phyloP scores from a whole-genome alignment of 2,113 vertebrate species.

The Indri indri region DNA sequence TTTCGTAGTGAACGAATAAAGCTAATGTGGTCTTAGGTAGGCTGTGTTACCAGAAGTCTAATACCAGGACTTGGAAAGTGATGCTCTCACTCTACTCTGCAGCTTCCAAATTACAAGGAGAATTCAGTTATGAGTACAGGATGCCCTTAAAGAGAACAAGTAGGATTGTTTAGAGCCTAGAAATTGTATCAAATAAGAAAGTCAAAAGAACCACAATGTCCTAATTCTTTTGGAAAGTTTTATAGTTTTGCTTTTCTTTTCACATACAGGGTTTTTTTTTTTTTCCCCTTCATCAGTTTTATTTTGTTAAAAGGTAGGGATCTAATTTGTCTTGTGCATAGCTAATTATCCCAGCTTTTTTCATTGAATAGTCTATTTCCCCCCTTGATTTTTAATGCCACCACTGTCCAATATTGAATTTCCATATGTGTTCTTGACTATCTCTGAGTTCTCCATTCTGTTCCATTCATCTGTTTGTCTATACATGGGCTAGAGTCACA shows the following conservation, averaged over 20 bases:
- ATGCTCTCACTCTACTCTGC: not conserved
- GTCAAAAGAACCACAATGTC: constrained; percentile 2
- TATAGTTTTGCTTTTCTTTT: constrained; percentile 52
- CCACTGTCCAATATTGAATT: not conserved
- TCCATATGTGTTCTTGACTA: not conserved
- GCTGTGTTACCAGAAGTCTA: not conserved
- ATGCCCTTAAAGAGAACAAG: not conserved
- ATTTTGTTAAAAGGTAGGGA: not conserved
- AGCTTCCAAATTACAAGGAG: not conserved
- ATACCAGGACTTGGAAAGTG: not conserved
- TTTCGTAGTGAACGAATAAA: not conserved
- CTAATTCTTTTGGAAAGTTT: not conserved
- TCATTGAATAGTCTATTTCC: not conserved
- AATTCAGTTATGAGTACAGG: not conserved
- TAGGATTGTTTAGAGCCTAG: not conserved
- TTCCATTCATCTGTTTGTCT: not conserved
- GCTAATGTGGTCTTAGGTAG: not conserved
- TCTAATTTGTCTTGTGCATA: not conserved
- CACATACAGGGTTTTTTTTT: not conserved
- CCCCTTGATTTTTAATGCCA: not conserved
- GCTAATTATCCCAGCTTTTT: not conserved
- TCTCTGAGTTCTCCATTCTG: not conserved
- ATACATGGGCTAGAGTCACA: not conserved
- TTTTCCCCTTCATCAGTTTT: not conserved
- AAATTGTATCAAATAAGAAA: constrained; percentile 6